Percentiles rank a stretch among this genome's conserved stretches.
These are phyloP conservation scores for Onychomys arenicola DNA, from an alignment of 2,797 vertebrate species.

Conservation along the genomic window DNA sequence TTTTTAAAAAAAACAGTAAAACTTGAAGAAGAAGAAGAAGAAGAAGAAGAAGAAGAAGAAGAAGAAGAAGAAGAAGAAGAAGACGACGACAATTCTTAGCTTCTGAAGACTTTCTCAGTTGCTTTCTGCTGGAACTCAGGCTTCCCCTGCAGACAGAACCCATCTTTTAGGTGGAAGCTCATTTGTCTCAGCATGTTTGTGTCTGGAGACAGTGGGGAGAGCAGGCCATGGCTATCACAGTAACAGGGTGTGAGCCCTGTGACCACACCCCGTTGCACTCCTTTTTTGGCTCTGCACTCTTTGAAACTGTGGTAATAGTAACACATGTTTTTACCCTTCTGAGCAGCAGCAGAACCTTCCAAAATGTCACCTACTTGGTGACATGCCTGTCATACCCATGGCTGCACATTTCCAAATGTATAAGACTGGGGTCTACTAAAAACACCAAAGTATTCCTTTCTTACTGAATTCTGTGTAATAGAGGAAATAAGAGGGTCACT, in stretches of 20 bases:
- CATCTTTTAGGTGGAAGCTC: neutral
- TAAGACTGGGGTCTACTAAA: neutral
- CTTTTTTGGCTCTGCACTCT: conserved; percentile 46
- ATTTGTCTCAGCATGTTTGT: neutral
- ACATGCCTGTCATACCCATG: conserved; percentile 41
- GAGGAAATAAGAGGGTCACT: neutral
- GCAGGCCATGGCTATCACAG: neutral
- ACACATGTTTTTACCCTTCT: conserved; percentile 59
- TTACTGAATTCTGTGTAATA: neutral
- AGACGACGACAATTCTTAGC: neutral
- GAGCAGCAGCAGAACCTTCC: conserved; percentile 42
- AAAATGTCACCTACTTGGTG: conserved; percentile 66
- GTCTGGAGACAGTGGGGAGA: conserved; percentile 28
- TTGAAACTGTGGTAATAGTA: conserved; percentile 61
- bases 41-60: conserved; percentile 14
- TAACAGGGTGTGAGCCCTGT: neutral
- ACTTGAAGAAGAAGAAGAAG: neutral
- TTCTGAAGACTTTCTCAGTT: neutral
- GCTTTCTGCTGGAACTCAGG: neutral
- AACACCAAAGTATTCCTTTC: conserved; percentile 1
- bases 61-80: neutral
- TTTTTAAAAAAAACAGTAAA: neutral
- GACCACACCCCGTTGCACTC: neutral
- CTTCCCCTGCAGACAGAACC: neutral
- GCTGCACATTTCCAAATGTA: neutral